Percentiles rank a stretch among this genome's conserved stretches.
Conservation (phyloP, 1,140 invertebrate genomes). For the Himalopsyche phryganea region DNA sequence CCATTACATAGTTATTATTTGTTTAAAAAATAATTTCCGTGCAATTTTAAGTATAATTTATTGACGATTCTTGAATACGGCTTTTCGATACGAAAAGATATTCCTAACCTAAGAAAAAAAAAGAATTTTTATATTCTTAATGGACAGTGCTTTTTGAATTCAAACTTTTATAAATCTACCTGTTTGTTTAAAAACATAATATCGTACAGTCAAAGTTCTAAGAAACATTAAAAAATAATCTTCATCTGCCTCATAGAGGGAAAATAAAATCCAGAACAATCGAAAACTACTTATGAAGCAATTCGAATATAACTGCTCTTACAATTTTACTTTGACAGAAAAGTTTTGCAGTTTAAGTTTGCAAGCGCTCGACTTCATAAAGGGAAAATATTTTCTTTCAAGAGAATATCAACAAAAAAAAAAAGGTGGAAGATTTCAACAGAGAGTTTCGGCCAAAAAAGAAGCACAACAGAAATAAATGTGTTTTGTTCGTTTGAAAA, state of each 20-base stretch:
- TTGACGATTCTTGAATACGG: too few species aligned
- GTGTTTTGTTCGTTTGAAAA: slow-evolving; percentile 1
- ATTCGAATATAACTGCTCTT: slow-evolving; percentile 23
- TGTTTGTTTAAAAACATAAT: too few species aligned
- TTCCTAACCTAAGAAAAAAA: too few species aligned
- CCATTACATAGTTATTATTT: too few species aligned
- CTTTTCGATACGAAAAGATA: too few species aligned
- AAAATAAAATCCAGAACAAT: slow-evolving; percentile 9
- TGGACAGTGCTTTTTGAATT: too few species aligned
- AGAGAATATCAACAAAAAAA: neutral
- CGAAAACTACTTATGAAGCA: slow-evolving; percentile 17
- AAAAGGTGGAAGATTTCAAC: neutral
- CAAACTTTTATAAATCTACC: too few species aligned
- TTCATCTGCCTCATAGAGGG: neutral
- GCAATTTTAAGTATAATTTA: too few species aligned
- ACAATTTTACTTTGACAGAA: slow-evolving; percentile 16
- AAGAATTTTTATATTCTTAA: too few species aligned
- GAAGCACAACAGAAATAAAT: slow-evolving; percentile 3
- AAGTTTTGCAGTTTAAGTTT: slow-evolving; percentile 26
- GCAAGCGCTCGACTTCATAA: neutral
- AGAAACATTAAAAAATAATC: too few species aligned
- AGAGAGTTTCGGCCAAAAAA: neutral
- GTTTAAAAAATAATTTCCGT: too few species aligned
- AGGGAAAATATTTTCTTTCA: neutral
- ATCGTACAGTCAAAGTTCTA: too few species aligned